Evolutionary conservation across 1,140 invertebrate species (phyloP).

Genomic region (Acromyrmex echinatior): DNA sequence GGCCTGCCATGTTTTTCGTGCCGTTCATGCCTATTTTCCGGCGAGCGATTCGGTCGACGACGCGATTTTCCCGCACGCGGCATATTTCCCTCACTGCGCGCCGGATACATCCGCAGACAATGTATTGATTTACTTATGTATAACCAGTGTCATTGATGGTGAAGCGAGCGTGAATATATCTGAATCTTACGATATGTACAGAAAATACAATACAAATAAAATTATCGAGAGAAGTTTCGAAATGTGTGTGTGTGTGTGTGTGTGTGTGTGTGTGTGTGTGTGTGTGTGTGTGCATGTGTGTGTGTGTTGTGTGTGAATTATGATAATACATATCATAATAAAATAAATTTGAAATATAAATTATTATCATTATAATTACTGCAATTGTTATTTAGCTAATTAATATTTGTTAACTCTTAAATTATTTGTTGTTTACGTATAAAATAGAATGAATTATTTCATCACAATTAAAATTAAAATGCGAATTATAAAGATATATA

Average conservation of each 20-base stretch:
- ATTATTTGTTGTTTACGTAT: not conserved
- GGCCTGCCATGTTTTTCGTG: conserved; percentile 76
- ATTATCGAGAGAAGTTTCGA: not conserved
- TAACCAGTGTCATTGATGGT: not conserved
- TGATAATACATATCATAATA: not conserved
- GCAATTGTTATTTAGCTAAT: not conserved
- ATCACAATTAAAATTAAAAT: not conserved
- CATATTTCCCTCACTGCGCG: conserved; percentile 49
- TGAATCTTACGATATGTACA: not conserved
- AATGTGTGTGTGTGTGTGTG: not conserved
- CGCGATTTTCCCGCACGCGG: conserved; percentile 68
- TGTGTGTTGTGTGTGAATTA: not conserved
- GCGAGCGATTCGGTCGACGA: conserved; percentile 72
- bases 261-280: no score
- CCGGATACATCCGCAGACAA: conserved; percentile 26
- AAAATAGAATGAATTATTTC: not conserved
- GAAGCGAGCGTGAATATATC: not conserved
- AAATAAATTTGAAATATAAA: conserved; percentile 11
- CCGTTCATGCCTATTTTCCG: conserved; percentile 79
- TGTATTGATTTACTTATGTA: conserved; percentile 39
- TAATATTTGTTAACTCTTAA: not conserved
- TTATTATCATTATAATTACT: not conserved
- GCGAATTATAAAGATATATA: not conserved
- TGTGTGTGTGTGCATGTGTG: not conserved
- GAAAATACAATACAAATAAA: conserved; percentile 1